These are phyloP conservation scores for Drosophila prostipennis DNA, from an alignment of 2,888 invertebrate genomes.

Conservation along the genomic window DNA sequence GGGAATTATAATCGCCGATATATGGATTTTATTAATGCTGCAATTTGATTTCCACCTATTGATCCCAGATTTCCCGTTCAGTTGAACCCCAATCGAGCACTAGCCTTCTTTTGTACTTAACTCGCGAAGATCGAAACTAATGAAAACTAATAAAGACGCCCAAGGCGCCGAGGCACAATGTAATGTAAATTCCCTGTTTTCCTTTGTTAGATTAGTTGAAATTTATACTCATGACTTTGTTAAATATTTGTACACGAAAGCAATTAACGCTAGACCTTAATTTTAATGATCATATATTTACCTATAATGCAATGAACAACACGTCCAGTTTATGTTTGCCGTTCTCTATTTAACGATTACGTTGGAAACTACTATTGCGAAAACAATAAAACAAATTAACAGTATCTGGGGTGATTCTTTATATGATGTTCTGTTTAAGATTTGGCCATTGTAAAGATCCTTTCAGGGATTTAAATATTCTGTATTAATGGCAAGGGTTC, in stretches of 20 bases:
- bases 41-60: constrained; percentile 22
- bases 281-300: constrained; percentile 41
- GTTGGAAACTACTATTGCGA: constrained; percentile 55
- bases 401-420: constrained; percentile 8
- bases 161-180: constrained; percentile 69
- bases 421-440: neutral
- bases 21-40: constrained; percentile 1
- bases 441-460: neutral
- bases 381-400: constrained; percentile 63
- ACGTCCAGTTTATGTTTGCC: constrained; percentile 67
- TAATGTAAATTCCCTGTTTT: constrained; percentile 37
- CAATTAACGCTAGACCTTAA: constrained; percentile 37
- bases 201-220: constrained; percentile 59
- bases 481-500: too few species aligned
- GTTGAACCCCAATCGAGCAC: constrained; percentile 18
- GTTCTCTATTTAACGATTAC: constrained; percentile 57
- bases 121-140: constrained; percentile 41
- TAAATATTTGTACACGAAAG: constrained; percentile 66
- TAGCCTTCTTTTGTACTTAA: constrained; percentile 75
- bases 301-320: constrained; percentile 48
- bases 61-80: constrained; percentile 17
- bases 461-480: neutral
- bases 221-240: constrained; percentile 55
- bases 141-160: constrained; percentile 44
- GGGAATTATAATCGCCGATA: constrained; percentile 7